Conservation (phyloP, 2,888 invertebrate genomes). For the Tricholauxania praeusta region DNA sequence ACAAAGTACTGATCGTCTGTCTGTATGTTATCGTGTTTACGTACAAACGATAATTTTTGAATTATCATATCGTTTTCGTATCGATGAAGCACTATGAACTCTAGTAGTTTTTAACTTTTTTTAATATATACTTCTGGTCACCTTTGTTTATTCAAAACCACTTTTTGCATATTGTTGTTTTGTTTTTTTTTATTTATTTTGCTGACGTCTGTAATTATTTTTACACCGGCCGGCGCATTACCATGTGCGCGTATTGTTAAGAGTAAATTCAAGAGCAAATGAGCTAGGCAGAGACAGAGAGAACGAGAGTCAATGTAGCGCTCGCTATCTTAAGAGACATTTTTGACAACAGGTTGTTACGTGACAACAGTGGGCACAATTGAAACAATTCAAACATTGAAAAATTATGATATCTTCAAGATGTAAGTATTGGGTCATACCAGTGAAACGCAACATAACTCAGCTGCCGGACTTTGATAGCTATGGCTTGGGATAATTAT, state of each 20-base stretch:
- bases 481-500: too few species aligned
- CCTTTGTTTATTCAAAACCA: neutral
- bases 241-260: neutral
- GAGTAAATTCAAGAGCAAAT: neutral
- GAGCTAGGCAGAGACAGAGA: conserved; percentile 2
- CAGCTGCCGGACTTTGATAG: too few species aligned
- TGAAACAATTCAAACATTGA: neutral
- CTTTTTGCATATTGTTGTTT: neutral
- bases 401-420: neutral
- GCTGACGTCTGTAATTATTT: conserved; percentile 33
- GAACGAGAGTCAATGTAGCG: neutral
- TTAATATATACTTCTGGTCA: neutral
- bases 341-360: neutral
- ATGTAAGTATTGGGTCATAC: too few species aligned
- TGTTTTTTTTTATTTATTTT: conserved; percentile 11
- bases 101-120: too few species aligned
- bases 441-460: too few species aligned
- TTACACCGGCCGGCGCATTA: conserved; percentile 37
- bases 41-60: too few species aligned
- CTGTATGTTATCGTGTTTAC: too few species aligned
- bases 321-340: neutral
- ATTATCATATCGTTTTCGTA: too few species aligned
- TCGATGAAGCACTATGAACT: too few species aligned
- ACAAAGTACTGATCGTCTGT: too few species aligned
- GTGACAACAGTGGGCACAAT: neutral